Base-by-base conservation (phyloP, 2,888 invertebrate species). In the Branchipolynoe longqiensis region DNA sequence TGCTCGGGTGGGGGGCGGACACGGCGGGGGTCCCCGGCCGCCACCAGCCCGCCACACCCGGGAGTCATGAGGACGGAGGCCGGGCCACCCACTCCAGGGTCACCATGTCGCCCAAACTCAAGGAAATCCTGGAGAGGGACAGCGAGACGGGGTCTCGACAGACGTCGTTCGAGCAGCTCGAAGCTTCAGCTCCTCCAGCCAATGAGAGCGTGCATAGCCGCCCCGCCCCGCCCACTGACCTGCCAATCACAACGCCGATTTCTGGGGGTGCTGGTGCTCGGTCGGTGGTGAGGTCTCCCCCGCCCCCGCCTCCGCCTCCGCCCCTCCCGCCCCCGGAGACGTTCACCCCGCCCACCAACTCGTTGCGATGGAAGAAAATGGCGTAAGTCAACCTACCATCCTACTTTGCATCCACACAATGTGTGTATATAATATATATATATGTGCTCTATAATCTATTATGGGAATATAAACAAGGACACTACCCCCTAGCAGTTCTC, bases 281-380 rank as follows among this genome's bases (percentile, higher is more conserved):
- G n/a, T 38, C 41, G 22, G 28, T n/a, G n/a, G 40, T 48, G 18
- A 33, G 28, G 25, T 22, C 31, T 33, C 59, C 81, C 22, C 38
- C 62, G n/a, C 41, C 59, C 36, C 86, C 86, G 78, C 85, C 86
- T 56, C 69, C 88, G 56, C 86, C 88, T 84, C 83, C 88, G 85
- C 81, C 87, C 62, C 82, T 82, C 82, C 84, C 87, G 85, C 91
- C 58, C 83, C 64, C 86, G 85, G 58, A 83, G 82, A 83, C 40
- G 40, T 73, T 25, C 58, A 83, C 83, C 82, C 84, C 87, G 86
- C 87, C 82, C 93, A 82, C 85, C 90, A 92, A 86, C 91, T 93
- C 85, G 92, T 8, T 93, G 93, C 84, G 94, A 93, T 78, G 78
- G 78, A 78, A 78, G 78, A 78, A 78, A 31, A 78, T 78, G 78